phyloP scores from a whole-genome alignment of 2,888 invertebrate genomes.

The Drosophila monieri region DNA sequence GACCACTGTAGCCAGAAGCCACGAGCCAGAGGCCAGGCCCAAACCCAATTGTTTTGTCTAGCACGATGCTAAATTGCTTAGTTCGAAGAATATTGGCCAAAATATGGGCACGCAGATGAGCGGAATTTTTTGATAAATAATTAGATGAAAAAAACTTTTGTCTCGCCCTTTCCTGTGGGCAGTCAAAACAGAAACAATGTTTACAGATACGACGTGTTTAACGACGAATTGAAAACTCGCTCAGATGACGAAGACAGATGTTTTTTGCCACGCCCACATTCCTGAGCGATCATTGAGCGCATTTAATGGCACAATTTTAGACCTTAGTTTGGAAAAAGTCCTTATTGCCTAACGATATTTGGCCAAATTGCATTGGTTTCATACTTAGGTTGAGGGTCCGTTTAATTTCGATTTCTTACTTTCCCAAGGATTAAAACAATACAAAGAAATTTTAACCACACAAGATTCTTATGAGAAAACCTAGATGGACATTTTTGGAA shows the following conservation, averaged over 20 bases:
- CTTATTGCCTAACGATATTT: constrained; percentile 55
- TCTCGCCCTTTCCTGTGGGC: constrained; percentile 50
- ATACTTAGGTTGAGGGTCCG: constrained; percentile 49
- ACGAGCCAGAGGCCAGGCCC: constrained; percentile 26
- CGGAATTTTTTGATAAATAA: constrained; percentile 58
- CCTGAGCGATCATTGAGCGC: constrained; percentile 48
- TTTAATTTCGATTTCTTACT: constrained; percentile 33
- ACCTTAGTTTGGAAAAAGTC: constrained; percentile 30
- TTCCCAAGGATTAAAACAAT: constrained; percentile 45
- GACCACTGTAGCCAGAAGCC: constrained; percentile 38
- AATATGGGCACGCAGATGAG: constrained; percentile 24
- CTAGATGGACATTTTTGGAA: constrained; percentile 27
- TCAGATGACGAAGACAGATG: constrained; percentile 37
- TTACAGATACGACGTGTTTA: constrained; percentile 20
- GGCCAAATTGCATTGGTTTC: constrained; percentile 71
- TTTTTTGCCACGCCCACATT: constrained; percentile 57
- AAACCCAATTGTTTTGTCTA: constrained; percentile 55
- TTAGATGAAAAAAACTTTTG: constrained; percentile 44
- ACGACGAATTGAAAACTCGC: constrained; percentile 35
- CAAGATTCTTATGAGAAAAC: constrained; percentile 66
- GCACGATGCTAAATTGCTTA: constrained; percentile 63
- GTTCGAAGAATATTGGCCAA: constrained; percentile 62
- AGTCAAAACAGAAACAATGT: constrained; percentile 35
- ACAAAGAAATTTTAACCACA: constrained; percentile 31
- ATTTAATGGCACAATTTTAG: constrained; percentile 39